These are phyloP conservation scores for Macrotrachela quadricornifera DNA, from an alignment of 1,140 invertebrate species.

Conservation along the genomic window DNA sequence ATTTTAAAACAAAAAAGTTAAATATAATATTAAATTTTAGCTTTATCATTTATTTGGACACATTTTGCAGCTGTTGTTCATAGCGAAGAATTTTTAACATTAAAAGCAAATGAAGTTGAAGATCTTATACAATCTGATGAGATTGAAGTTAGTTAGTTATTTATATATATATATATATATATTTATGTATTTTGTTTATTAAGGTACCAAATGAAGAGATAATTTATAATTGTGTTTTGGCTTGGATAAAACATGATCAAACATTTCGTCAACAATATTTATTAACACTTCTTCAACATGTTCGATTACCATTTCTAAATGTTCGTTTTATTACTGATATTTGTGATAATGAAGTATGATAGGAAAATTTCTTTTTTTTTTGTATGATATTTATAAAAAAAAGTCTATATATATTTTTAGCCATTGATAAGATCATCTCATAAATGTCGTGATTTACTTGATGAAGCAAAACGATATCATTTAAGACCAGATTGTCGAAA, in stretches of 20 bases:
- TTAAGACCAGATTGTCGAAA: conserved; percentile 18
- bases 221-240: conserved; percentile 5
- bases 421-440: conserved; percentile 15
- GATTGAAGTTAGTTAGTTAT: conserved; percentile 16
- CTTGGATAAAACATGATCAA: conserved; percentile 66
- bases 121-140: conserved; percentile 21
- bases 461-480: conserved; percentile 24
- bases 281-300: background rate
- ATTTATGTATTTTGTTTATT: no score
- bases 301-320: conserved; percentile 12
- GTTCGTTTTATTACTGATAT: conserved; percentile 22
- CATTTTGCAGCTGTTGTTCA: conserved; percentile 44
- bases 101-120: conserved; percentile 19
- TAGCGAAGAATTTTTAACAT: conserved; percentile 21
- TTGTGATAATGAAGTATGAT: conserved; percentile 18
- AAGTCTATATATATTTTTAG: no score
- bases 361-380: no score
- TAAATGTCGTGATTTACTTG: conserved; percentile 20
- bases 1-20: no score
- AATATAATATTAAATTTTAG: no score
- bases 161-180: background rate
- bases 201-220: conserved; percentile 36
- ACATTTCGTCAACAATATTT: conserved; percentile 51
- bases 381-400: no score
- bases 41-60: conserved; percentile 16